These are phyloP conservation scores for Ceramica pisi DNA, from an alignment of 2,888 invertebrate species.

Conservation along the genomic window DNA sequence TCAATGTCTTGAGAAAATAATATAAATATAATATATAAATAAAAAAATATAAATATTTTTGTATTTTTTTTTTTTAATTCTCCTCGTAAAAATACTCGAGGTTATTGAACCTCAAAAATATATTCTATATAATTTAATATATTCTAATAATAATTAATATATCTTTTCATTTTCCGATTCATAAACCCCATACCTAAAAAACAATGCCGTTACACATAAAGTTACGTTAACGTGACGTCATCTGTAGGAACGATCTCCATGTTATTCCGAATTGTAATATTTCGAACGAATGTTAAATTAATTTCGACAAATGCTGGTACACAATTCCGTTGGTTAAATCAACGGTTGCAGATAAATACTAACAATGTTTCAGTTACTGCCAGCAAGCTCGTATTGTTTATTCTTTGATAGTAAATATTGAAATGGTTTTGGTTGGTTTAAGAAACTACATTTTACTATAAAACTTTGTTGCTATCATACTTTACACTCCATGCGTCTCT, in stretches of 20 bases:
- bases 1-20: too few relatives aligned
- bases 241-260: slow-evolving; percentile 44
- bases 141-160: too few relatives aligned
- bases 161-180: slow-evolving; percentile 51
- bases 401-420: slow-evolving; percentile 6
- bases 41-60: too few relatives aligned
- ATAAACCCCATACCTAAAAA: slow-evolving; percentile 35
- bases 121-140: too few relatives aligned
- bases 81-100: too few relatives aligned
- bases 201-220: slow-evolving; percentile 4
- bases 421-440: not conserved
- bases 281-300: slow-evolving; percentile 41
- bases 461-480: not conserved
- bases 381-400: slow-evolving; percentile 8
- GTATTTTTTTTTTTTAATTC: too few relatives aligned
- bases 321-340: slow-evolving; percentile 36
- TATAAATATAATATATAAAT: too few relatives aligned
- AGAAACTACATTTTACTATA: not conserved
- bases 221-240: slow-evolving; percentile 23
- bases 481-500: not conserved
- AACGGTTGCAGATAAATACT: slow-evolving; percentile 35
- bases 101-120: slow-evolving; percentile 41
- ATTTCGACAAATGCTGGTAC: slow-evolving; percentile 40
- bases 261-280: slow-evolving; percentile 36
- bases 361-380: slow-evolving; percentile 36